Evolutionary conservation across 2,888 invertebrate genomes (phyloP), one percentile per base, ranked within the genome.

Genomic region (Lingula anatina): DNA sequence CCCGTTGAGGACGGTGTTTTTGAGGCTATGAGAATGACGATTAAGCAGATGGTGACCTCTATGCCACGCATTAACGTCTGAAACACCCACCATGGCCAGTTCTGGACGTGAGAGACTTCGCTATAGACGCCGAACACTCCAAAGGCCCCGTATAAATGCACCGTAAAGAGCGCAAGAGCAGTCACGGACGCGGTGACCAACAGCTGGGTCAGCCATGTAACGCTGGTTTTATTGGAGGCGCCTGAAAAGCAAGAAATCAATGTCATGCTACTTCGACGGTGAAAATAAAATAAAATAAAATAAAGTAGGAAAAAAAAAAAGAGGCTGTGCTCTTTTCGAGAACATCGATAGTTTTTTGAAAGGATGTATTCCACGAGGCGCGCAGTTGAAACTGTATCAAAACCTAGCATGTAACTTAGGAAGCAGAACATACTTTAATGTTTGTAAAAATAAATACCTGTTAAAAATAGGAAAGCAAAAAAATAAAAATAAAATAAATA

Each of bases 1-100:
- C n/a, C n/a, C n/a, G n/a, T n/a, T n/a, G n/a, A n/a, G n/a, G n/a
- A n/a, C n/a, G n/a, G n/a, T n/a, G n/a, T n/a, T n/a, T n/a, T n/a
- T n/a, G n/a, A n/a, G n/a, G n/a, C n/a, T n/a, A n/a, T n/a, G n/a
- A n/a, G n/a, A n/a, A n/a, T n/a, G 3, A 57, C 54, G n/a, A 57
- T 46, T 20, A 50, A 20, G 20, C 42, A 46, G 5, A 59, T 54
- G n/a, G 54, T 45, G 18, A 61, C 45, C 42, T 62, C 65, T 41
- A 60, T 62, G 23, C 55, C 31, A 39, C 65, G 49, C 24, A 62
- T 31, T 9, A 59, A 39, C 7, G 63, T 57, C 49, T 66, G 62
- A 20, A 66, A 47, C 5, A 45, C 53, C 60, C 62, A 64, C 63
- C 62, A 66, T 28, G 60, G 50, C 65, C 65, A 66, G 0, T 64